Evolutionary conservation across 2,888 invertebrate species (phyloP).

Genomic region (Sinotaia quadrata): DNA sequence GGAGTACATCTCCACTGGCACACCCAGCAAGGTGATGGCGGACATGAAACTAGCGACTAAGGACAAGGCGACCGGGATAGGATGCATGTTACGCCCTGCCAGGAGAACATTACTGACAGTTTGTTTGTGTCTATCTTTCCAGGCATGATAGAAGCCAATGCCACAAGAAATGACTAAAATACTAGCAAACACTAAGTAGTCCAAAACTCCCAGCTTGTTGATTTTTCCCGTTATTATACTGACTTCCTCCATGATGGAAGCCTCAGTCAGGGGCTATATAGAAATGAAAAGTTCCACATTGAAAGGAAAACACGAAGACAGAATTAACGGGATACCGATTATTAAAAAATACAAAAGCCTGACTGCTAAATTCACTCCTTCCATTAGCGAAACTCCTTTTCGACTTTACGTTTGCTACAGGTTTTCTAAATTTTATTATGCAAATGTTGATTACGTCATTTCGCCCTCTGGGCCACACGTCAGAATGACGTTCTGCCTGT

Average conservation of each 20-base stretch:
- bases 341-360: too few species aligned
- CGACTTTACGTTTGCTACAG: too few species aligned
- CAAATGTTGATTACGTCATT: too few species aligned
- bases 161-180: slow-evolving; percentile 55
- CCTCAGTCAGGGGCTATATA: neutral
- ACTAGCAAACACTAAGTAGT: slow-evolving; percentile 61
- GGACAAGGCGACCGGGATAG: slow-evolving; percentile 66
- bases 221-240: slow-evolving; percentile 47
- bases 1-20: slow-evolving; percentile 66
- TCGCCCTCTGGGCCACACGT: too few species aligned
- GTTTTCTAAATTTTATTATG: too few species aligned
- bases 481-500: too few species aligned
- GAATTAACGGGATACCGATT: neutral
- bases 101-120: slow-evolving; percentile 61
- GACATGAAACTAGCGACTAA: slow-evolving; percentile 70
- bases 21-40: slow-evolving; percentile 67
- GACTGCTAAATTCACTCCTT: too few species aligned
- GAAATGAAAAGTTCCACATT: neutral
- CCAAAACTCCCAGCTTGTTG: slow-evolving; percentile 46
- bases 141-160: slow-evolving; percentile 64
- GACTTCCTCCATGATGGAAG: slow-evolving; percentile 24
- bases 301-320: neutral
- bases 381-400: too few species aligned
- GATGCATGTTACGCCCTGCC: slow-evolving; percentile 65
- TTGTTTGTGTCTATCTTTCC: slow-evolving; percentile 52